Base-by-base conservation (phyloP, 2,888 invertebrate genomes). In the Thelaira solivaga region DNA sequence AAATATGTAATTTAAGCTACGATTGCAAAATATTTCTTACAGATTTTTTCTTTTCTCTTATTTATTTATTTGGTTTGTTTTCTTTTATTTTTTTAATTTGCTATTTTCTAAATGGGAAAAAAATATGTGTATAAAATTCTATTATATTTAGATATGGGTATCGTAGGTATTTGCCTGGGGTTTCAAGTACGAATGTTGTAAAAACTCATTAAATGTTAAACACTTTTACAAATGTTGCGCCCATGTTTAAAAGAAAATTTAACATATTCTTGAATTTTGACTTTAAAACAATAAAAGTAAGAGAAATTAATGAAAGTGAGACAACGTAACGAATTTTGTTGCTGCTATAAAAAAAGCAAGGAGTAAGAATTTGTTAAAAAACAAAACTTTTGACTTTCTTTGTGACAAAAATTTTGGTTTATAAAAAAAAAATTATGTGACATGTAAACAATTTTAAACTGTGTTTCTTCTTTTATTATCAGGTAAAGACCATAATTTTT, bases 161-260 rank as follows among this genome's bases (percentile, higher is more conserved):
- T n/a, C n/a, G n/a, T 43, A 24, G 18, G 18, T 67, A 49, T 65
- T 11, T 59, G 71, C 71, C 61, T 51, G 49, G 67, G 34, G 47
- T 67, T 72, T 53, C 26, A 47, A 67, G n/a, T n/a, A n/a, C n/a
- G n/a, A n/a, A 65, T 62, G 62, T 76, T 55, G 49, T 49, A 67
- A 62, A 76, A 76, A 39, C 72, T 76, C 72, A 76, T 76, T 76
- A 76, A 76, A 62, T 72, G 72, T 61, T 76, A 72, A 72, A 72
- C 71, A 72, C 76, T 76, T 72, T 76, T 72, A 49, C 55, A 67
- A 76, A 72, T 76, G 67, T 72, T 76, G 59, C 65, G 55, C 39
- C 53, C 67, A 47, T 59, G 61, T 57, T 65, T 24, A 34, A 24
- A 20, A 24, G 45, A 20, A 47, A 59, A 18, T 53, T 26, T 7